A percentile compares a stretch with the other conserved stretches of the same genome.
phyloP scores from a whole-genome alignment of 2,888 invertebrate genomes.

The Trichopria drosophilae region DNA sequence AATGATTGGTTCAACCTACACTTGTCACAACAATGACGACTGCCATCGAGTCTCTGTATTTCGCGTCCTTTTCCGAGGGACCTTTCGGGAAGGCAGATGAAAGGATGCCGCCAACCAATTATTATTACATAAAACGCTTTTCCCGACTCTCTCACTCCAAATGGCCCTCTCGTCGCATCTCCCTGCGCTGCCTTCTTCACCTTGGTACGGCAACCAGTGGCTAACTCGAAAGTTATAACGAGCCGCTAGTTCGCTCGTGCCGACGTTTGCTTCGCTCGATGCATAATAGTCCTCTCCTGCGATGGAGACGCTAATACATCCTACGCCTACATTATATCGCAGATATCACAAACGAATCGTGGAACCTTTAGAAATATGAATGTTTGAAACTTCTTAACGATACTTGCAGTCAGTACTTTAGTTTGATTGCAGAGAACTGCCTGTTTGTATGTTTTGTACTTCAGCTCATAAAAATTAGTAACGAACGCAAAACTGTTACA shows the following conservation, averaged over 20 bases:
- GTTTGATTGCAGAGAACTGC: no score
- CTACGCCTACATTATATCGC: no score
- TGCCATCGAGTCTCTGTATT: constrained; percentile 22
- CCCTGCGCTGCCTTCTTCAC: constrained; percentile 43
- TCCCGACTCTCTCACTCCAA: constrained; percentile 41
- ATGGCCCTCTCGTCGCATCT: constrained; percentile 17
- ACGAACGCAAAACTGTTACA: no score
- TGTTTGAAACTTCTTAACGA: no score
- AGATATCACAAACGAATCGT: no score
- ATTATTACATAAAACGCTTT: constrained; percentile 54
- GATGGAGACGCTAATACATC: no score
- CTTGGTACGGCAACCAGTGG: constrained; percentile 45
- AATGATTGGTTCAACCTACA: constrained; percentile 33
- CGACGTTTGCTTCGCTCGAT: no score
- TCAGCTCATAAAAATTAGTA: no score
- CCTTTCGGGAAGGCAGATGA: constrained; percentile 45
- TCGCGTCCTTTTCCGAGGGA: constrained; percentile 33
- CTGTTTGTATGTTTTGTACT: no score
- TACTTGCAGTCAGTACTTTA: no score
- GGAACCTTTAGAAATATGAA: no score
- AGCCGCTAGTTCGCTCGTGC: constrained; percentile 44
- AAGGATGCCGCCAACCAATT: constrained; percentile 56
- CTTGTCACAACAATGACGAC: constrained; percentile 37
- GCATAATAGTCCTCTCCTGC: constrained; percentile 44
- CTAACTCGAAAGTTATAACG: constrained; percentile 51